Base-by-base conservation (phyloP, 2,888 invertebrate species). In the Drosophila nr. medialis region DNA sequence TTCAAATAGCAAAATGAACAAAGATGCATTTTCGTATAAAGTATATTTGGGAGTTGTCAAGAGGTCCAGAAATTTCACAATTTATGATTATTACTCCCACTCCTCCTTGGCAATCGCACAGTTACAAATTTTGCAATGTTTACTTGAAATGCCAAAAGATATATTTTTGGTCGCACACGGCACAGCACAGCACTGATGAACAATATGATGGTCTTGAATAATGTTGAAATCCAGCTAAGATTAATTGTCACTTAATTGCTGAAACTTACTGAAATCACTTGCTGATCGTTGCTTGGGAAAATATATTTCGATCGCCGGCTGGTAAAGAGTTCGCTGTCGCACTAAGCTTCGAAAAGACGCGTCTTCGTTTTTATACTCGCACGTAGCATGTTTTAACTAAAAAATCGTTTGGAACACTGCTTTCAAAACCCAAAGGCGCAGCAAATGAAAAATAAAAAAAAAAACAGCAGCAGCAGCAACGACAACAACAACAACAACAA, bases 361-460 rank as follows among this genome's bases (percentile, higher is more conserved):
- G 87, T 91, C 89, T 91, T 84, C 84, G 89, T 82, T 91, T 91
- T 89, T 91, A 91, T 91, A 91, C 81, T 81, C 84, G 91, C 90
- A 77, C 80, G 85, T 70, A 71, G 88, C 86, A 86, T 83, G 86
- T 86, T 85, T 89, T 84, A 80, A 80, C 80, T 78, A 79, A 86
- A 83, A 82, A n/a, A 42, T 72, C 86, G 84, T 81, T 82, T 88
- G 74, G 86, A 86, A 83, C 73, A 83, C 84, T 70, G 88, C 82
- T 83, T 81, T 81, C 83, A 85, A 87, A 83, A 87, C 67, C 81
- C 72, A 85, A 75, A 85, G 86, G 86, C 88, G 79, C 88, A 85
- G 78, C 79, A 71, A 69, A 70, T 75, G 64, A 61, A 65, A 80
- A 64, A 75, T 0, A 32, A 38, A 40, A 36, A 36, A 45, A 72